Evolutionary conservation across 2,888 invertebrate species (phyloP), one percentile per base, ranked within the genome.

Genomic region (Sesia bembeciformis): DNA sequence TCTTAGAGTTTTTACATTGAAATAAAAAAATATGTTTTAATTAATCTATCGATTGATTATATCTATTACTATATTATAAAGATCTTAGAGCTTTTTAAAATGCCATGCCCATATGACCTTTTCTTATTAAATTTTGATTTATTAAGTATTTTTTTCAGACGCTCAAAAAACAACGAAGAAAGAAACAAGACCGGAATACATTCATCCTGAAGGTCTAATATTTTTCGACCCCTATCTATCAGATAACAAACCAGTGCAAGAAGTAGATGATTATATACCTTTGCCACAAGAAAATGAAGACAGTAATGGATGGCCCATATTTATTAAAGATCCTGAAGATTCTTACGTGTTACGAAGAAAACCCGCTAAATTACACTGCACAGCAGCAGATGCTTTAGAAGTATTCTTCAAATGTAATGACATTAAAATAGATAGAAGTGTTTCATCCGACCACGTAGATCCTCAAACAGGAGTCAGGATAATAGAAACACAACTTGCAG

Each of bases 361-460:
- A 66, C 96, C 98, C 41, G 97, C 97, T 0, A 93, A 93, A 3
- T 87, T 99, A 41, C 92, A 94, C 53, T 99, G 99, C 76, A 93
- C 95, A 67, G 98, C 97, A 0, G 94, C 96, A 4, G 96, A 97
- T 80, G 97, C 98, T 38, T 90, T 97, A n/a, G 93, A 95, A 80
- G 93, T 92, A 6, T 86, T 77, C 74, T 97, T 97, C 85, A 93
- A 93, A 70, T 97, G 97, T 81, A 96, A 96, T 76, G 93, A 93
- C 52, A 90, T 90, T 0, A 84, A 85, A 58, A 74, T 74, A 1
- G 91, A 91, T 55, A 85, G 79, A 56, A 92, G 93, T 53, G 90
- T 91, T 49, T 92, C 93, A 62, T 91, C 93, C 62, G 94, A 93
- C 63, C 95, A 95, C 66, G 94, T 94, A 4, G 95, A 96, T 70